Conservation (phyloP, 2,888 invertebrate species). For the Ectemnius lituratus region DNA sequence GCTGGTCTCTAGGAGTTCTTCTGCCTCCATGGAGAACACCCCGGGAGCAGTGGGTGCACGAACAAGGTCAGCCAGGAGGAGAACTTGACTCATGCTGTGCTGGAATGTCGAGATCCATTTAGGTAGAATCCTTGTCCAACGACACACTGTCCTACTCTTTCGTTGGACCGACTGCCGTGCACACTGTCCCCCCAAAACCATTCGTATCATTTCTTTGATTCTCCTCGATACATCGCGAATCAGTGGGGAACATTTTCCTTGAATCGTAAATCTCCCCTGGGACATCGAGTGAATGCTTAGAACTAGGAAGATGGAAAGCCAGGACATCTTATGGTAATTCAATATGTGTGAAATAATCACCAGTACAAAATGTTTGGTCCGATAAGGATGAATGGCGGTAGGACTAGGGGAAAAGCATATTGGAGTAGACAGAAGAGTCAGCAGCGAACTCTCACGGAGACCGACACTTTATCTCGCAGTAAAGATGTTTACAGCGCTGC, state of each 20-base stretch:
- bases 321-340: constrained; percentile 49
- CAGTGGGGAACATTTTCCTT: neutral
- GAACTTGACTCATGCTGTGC: constrained; percentile 58
- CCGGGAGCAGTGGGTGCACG: constrained; percentile 45
- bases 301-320: neutral
- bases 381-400: constrained; percentile 58
- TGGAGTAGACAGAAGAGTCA: constrained; percentile 33
- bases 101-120: constrained; percentile 64
- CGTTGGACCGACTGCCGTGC: neutral
- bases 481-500: constrained; percentile 75
- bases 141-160: constrained; percentile 45
- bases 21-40: constrained; percentile 30
- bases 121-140: constrained; percentile 45
- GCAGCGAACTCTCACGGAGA: constrained; percentile 35
- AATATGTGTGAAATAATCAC: constrained; percentile 68
- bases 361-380: constrained; percentile 70
- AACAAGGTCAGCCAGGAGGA: constrained; percentile 38
- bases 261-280: neutral
- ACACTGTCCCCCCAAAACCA: constrained; percentile 9
- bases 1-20: constrained; percentile 59
- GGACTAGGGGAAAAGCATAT: constrained; percentile 20
- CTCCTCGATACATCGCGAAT: neutral
- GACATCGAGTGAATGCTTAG: neutral
- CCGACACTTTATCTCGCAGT: constrained; percentile 71
- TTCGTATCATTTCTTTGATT: neutral